phyloP scores from a whole-genome alignment of 2,113 vertebrate species.

The Tretioscincus oriximinensis region DNA sequence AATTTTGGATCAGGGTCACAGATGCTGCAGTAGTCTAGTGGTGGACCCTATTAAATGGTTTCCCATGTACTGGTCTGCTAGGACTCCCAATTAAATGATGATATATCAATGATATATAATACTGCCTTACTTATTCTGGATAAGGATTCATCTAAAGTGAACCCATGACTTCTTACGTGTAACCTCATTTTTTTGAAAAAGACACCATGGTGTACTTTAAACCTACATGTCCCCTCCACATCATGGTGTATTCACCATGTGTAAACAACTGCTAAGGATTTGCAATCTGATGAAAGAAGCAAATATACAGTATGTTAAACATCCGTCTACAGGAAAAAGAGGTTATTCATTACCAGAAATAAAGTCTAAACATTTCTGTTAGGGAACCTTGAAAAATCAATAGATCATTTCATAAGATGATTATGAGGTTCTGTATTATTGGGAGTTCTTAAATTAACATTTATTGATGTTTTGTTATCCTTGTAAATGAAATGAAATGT shows the following conservation, averaged over 20 bases:
- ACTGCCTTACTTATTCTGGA: too few relatives aligned
- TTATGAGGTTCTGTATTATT: constrained; percentile 27
- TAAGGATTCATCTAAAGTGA: too few relatives aligned
- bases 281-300: not conserved
- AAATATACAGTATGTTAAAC: constrained; percentile 20
- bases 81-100: too few relatives aligned
- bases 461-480: constrained; percentile 30
- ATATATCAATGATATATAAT: too few relatives aligned
- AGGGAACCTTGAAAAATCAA: constrained; percentile 30
- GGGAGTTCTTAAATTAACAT: constrained; percentile 19
- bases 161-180: too few relatives aligned
- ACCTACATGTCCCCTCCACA: not conserved
- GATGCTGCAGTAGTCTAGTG: too few relatives aligned
- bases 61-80: too few relatives aligned
- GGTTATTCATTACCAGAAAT: constrained; percentile 1
- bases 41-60: too few relatives aligned
- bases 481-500: constrained; percentile 29
- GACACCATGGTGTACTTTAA: not conserved
- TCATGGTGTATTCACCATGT: not conserved
- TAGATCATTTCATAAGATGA: constrained; percentile 37
- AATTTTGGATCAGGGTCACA: too few relatives aligned
- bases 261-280: constrained; percentile 6
- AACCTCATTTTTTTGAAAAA: not conserved
- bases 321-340: not conserved
- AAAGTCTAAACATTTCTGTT: constrained; percentile 12